phyloP scores from a whole-genome alignment of 2,113 vertebrate species.

The Notechis scutatus region DNA sequence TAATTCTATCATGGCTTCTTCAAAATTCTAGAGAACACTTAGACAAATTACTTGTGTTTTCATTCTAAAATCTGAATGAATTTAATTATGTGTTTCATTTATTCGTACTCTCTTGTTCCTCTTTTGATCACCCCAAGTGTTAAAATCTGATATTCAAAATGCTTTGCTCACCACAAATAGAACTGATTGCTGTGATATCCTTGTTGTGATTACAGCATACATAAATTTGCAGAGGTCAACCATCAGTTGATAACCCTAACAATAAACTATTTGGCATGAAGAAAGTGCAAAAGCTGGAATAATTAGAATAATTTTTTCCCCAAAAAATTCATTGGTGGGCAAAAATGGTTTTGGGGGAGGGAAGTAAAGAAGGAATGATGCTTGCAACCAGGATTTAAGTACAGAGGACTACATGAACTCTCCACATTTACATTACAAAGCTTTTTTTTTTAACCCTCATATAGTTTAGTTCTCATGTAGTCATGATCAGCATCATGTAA shows the following conservation, averaged over 20 bases:
- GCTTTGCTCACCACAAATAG: not conserved
- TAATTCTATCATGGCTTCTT: not conserved
- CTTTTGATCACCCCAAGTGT: not conserved
- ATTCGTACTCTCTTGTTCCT: not conserved
- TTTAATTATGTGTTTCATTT: not conserved
- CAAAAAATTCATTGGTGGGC: not conserved
- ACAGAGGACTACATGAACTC: not conserved
- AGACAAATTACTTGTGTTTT: constrained; percentile 18
- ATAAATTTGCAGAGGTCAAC: not conserved
- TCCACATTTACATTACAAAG: not conserved
- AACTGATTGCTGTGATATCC: not conserved
- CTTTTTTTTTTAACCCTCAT: not conserved
- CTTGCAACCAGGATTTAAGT: not conserved
- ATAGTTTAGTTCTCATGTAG: not conserved
- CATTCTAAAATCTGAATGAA: constrained; percentile 29
- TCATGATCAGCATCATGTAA: not conserved
- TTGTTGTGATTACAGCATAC: not conserved
- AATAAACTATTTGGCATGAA: not conserved
- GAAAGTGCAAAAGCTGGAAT: not conserved
- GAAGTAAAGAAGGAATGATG: not conserved
- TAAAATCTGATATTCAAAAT: not conserved
- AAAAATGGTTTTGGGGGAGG: not conserved
- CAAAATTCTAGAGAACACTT: not conserved
- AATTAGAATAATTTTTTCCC: not conserved
- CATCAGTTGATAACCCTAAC: not conserved